These are phyloP conservation scores for Anagyrus pseudococci DNA, from an alignment of 2,888 invertebrate genomes.

Conservation along the genomic window DNA sequence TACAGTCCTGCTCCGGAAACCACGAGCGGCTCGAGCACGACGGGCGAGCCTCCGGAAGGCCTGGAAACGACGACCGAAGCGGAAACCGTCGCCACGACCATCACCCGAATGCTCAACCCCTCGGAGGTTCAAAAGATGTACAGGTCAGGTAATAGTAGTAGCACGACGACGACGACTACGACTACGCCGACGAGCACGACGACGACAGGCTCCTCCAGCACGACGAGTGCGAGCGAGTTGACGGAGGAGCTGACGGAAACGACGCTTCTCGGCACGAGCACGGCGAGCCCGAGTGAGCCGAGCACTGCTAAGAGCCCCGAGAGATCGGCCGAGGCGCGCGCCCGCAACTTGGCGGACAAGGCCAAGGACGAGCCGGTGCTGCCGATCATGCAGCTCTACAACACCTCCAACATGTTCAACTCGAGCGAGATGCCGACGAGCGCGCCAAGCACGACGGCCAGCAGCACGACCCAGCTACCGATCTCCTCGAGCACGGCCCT, in stretches of 20 bases:
- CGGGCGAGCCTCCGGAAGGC: too few relatives aligned
- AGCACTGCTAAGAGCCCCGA: slow-evolving; percentile 35
- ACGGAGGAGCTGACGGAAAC: slow-evolving; percentile 9
- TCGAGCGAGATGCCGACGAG: slow-evolving; percentile 37
- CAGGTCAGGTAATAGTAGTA: slow-evolving; percentile 42
- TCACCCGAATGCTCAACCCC: slow-evolving; percentile 47
- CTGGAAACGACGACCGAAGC: slow-evolving; percentile 18
- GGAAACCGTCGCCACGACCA: slow-evolving; percentile 8
- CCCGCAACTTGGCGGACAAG: slow-evolving; percentile 53
- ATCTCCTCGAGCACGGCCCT: slow-evolving; percentile 43
- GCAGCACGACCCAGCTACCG: slow-evolving; percentile 54
- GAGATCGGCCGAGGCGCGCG: slow-evolving; percentile 55
- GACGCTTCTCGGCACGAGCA: slow-evolving; percentile 10
- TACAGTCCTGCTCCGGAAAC: too few relatives aligned
- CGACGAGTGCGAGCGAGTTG: slow-evolving; percentile 34
- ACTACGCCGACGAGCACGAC: slow-evolving; percentile 29
- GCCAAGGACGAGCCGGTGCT: slow-evolving; percentile 55
- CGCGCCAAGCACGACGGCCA: slow-evolving; percentile 53
- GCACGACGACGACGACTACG: slow-evolving; percentile 23
- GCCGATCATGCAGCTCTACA: slow-evolving; percentile 59
- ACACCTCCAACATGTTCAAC: slow-evolving; percentile 57
- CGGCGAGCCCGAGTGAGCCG: slow-evolving; percentile 34
- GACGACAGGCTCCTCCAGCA: too few relatives aligned
- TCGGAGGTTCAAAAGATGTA: slow-evolving; percentile 58
- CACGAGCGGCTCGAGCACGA: too few relatives aligned